Conservation (phyloP, 1,140 invertebrate genomes). For the Eumeta japonica region DNA sequence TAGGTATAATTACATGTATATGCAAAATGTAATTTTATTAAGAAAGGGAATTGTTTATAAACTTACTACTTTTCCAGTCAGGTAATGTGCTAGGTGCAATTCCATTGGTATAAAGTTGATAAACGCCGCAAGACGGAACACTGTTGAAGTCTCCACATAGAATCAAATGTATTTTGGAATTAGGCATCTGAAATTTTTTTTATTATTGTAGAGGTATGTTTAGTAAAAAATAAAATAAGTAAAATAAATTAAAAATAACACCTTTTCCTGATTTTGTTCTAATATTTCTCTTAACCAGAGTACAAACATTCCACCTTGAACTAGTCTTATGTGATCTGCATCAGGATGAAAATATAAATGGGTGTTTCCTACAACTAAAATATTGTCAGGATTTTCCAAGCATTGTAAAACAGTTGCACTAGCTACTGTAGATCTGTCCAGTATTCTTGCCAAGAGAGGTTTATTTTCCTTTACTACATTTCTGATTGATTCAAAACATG, state of each 20-base stretch:
- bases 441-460: constrained; percentile 61
- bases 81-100: constrained; percentile 60
- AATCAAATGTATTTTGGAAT: constrained; percentile 62
- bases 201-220: background rate
- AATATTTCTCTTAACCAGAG: constrained; percentile 55
- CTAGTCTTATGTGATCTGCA: constrained; percentile 81
- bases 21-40: constrained; percentile 8
- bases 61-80: constrained; percentile 80
- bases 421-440: constrained; percentile 63
- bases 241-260: constrained; percentile 20
- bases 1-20: constrained; percentile 3
- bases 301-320: constrained; percentile 70
- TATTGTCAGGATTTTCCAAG: constrained; percentile 59
- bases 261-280: constrained; percentile 45
- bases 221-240: constrained; percentile 7
- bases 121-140: constrained; percentile 76
- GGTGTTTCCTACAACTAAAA: constrained; percentile 79
- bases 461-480: constrained; percentile 61
- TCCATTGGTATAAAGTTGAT: constrained; percentile 70
- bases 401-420: constrained; percentile 65
- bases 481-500: constrained; percentile 62
- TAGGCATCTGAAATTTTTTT: constrained; percentile 53
- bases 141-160: constrained; percentile 88
- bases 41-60: constrained; percentile 2
- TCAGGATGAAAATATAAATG: constrained; percentile 91